Percentiles rank a stretch among this genome's conserved stretches.
Evolutionary conservation across 2,113 vertebrate species (phyloP).

Genomic region (Uria aalge): DNA sequence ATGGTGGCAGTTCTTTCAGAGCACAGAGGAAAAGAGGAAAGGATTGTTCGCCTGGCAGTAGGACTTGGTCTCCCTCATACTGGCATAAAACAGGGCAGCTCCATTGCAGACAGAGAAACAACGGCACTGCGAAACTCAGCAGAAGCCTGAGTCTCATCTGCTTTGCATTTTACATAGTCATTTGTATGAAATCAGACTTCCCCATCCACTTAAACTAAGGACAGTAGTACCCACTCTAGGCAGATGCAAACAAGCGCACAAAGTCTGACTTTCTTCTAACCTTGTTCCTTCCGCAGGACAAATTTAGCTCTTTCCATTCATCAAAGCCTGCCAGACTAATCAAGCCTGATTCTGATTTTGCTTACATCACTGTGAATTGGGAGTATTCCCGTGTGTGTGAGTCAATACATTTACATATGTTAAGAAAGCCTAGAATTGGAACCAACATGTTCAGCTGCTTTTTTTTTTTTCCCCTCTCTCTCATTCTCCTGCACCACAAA

Average conservation of each 20-base stretch:
- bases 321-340: conserved; percentile 55
- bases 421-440: neutral
- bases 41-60: neutral
- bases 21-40: neutral
- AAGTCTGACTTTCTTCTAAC: conserved; percentile 46
- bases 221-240: neutral
- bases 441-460: neutral
- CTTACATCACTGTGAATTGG: conserved; percentile 3
- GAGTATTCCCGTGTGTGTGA: neutral
- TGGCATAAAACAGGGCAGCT: neutral
- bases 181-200: neutral
- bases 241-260: neutral
- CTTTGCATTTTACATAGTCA: neutral
- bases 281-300: conserved; percentile 14
- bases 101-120: neutral
- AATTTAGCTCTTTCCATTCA: conserved; percentile 48
- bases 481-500: neutral
- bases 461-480: neutral
- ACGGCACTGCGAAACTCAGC: neutral
- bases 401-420: conserved; percentile 24
- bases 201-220: neutral
- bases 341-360: conserved; percentile 45
- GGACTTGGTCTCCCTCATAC: neutral
- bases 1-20: neutral
- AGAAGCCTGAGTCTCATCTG: neutral